These are phyloP conservation scores for Lasioglossum vierecki DNA, from an alignment of 2,888 invertebrate genomes.

Conservation along the genomic window DNA sequence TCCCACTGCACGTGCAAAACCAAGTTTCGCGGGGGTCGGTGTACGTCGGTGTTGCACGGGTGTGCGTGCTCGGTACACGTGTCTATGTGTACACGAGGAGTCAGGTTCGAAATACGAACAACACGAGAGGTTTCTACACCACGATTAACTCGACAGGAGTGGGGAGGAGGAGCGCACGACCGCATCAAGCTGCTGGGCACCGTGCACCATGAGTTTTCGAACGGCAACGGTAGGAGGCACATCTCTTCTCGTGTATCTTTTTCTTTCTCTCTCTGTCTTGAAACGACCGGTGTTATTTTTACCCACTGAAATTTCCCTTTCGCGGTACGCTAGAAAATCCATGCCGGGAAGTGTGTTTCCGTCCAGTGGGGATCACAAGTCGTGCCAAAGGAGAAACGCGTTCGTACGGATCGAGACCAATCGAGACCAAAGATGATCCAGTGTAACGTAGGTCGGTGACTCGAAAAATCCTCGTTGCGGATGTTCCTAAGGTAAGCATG, in stretches of 20 bases:
- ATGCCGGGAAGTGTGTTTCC: conserved; percentile 16
- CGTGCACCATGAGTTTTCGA: conserved; percentile 60
- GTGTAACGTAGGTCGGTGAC: conserved; percentile 49
- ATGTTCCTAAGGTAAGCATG: conserved; percentile 38
- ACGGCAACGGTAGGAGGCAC: conserved; percentile 57
- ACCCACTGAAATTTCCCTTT: conserved; percentile 25
- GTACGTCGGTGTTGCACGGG: background rate
- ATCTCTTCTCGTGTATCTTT: conserved; percentile 19
- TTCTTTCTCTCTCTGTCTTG: background rate
- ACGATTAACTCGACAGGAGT: conserved; percentile 52
- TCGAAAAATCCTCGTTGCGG: conserved; percentile 40
- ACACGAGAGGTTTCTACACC: conserved; percentile 57
- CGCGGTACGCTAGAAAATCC: conserved; percentile 11
- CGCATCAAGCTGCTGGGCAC: conserved; percentile 55
- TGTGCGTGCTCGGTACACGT: conserved; percentile 20
- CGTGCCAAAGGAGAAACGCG: conserved; percentile 39
- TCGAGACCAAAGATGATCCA: conserved; percentile 41
- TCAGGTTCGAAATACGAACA: conserved; percentile 57
- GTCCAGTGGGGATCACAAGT: background rate
- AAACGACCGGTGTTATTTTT: conserved; percentile 35
- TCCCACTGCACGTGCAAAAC: background rate
- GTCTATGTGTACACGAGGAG: conserved; percentile 41
- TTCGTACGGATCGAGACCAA: conserved; percentile 7
- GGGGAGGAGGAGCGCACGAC: conserved; percentile 54
- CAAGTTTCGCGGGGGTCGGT: conserved; percentile 39